Evolutionary conservation across 2,888 invertebrate genomes (phyloP).

Genomic region (Strigamia crassipes): DNA sequence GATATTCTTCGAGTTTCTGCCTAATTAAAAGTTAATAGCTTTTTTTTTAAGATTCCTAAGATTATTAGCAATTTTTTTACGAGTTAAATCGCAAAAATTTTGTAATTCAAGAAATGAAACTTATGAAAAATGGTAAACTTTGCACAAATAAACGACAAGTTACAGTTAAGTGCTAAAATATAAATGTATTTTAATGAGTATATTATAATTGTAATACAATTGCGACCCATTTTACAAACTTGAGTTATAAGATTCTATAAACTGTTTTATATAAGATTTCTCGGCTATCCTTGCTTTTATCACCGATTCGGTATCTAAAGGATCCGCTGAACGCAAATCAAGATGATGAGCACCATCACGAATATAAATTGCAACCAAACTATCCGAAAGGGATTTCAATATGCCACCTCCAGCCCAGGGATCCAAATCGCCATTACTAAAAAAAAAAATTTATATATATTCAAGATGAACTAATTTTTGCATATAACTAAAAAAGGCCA

Average conservation of each 20-base stretch:
- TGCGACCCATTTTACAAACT: not conserved
- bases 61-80: no score
- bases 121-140: no score
- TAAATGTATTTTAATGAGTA: no score
- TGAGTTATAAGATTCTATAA: conserved; percentile 61
- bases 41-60: no score
- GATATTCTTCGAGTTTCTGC: no score
- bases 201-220: no score
- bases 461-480: not conserved
- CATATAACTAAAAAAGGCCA: not conserved
- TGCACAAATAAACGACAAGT: no score
- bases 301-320: conserved; percentile 71
- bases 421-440: conserved; percentile 81
- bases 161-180: no score
- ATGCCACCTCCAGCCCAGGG: conserved; percentile 89
- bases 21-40: no score
- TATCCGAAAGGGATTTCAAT: conserved; percentile 68
- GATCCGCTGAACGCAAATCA: conserved; percentile 72
- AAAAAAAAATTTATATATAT: not conserved
- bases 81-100: no score
- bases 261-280: conserved; percentile 66
- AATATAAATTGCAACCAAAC: conserved; percentile 72
- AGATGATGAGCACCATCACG: conserved; percentile 85
- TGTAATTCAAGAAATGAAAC: no score
- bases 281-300: conserved; percentile 68